Percentiles rank a stretch among this genome's conserved stretches.
Evolutionary conservation across 2,888 invertebrate species (phyloP).

Genomic region (Drosophila lacicola): DNA sequence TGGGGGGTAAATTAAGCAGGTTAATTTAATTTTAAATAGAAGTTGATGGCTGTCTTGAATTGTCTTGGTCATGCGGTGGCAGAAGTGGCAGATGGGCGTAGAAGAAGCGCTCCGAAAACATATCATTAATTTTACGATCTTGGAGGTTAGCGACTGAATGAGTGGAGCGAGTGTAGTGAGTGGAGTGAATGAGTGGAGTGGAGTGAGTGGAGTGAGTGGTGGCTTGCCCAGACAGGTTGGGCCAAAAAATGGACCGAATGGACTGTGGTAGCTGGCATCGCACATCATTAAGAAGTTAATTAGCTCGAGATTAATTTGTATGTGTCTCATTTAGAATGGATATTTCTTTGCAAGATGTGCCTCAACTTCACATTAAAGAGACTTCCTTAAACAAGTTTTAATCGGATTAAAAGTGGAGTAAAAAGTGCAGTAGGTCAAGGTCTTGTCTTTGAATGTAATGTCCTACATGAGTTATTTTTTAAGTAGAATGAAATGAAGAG

Average conservation of each 20-base stretch:
- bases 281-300: conserved; percentile 64
- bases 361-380: conserved; percentile 1
- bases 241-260: conserved; percentile 16
- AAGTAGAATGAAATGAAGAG: background rate
- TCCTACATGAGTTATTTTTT: background rate
- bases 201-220: background rate
- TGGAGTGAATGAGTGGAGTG: conserved; percentile 45
- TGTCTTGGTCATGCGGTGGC: conserved; percentile 49
- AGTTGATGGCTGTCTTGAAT: conserved; percentile 67
- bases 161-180: conserved; percentile 23
- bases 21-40: conserved; percentile 80
- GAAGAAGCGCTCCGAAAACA: conserved; percentile 62
- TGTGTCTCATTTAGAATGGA: conserved; percentile 43
- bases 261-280: conserved; percentile 36
- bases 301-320: conserved; percentile 31
- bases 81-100: conserved; percentile 49
- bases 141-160: conserved; percentile 74
- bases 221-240: conserved; percentile 54
- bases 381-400: conserved; percentile 7
- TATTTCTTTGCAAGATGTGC: conserved; percentile 1
- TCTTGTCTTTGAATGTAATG: background rate
- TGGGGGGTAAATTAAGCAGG: conserved; percentile 74
- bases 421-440: conserved; percentile 13
- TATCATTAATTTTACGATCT: conserved; percentile 73
- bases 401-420: conserved; percentile 5